Conservation (phyloP, 2,113 vertebrate species). For the Chaenogobius annularis region DNA sequence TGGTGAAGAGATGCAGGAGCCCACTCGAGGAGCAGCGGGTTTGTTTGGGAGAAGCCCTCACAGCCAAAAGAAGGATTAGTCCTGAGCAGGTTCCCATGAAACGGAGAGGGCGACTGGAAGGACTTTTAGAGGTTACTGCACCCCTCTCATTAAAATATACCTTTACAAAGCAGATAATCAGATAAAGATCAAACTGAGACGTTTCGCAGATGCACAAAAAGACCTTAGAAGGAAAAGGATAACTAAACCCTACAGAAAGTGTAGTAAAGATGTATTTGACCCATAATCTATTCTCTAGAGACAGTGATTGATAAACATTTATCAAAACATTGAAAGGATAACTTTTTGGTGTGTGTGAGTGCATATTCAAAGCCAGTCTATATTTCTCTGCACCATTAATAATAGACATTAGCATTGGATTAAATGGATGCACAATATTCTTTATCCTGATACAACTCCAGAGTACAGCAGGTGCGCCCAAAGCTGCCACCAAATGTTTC, state of each 20-base stretch:
- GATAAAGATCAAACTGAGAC: neutral
- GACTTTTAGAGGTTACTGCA: conserved; percentile 46
- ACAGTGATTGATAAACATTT: too few species aligned
- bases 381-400: too few species aligned
- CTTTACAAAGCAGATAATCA: neutral
- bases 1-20: conserved; percentile 65
- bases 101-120: conserved; percentile 35
- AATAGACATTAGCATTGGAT: too few species aligned
- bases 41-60: conserved; percentile 74
- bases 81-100: conserved; percentile 72
- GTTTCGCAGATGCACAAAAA: too few species aligned
- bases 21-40: conserved; percentile 69
- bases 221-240: neutral
- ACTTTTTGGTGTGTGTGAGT: too few species aligned
- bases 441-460: neutral
- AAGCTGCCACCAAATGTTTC: neutral
- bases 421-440: too few species aligned
- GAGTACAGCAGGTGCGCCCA: neutral
- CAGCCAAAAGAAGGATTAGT: conserved; percentile 72
- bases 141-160: too few species aligned
- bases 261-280: too few species aligned
- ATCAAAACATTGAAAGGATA: too few species aligned
- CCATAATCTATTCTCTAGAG: too few species aligned
- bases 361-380: too few species aligned
- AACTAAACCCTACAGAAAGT: too few species aligned